Conservation (phyloP, 2,113 vertebrate genomes). For the Nycticorax nycticorax region DNA sequence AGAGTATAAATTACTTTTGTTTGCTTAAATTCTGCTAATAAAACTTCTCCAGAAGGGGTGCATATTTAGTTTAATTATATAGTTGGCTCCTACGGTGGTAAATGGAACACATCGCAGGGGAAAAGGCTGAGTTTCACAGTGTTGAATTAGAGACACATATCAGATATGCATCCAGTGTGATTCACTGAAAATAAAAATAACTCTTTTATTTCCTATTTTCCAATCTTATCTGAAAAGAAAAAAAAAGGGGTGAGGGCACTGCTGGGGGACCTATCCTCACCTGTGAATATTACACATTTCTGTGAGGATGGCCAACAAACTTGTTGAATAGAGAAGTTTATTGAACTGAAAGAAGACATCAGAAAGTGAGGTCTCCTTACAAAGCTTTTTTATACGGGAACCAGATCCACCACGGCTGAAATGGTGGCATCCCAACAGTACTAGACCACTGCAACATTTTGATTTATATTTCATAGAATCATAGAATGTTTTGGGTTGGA, state of each 20-base stretch:
- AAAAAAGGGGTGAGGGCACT: not conserved
- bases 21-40: constrained; percentile 28
- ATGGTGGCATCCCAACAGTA: not conserved
- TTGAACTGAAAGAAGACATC: not conserved
- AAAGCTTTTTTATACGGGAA: not conserved
- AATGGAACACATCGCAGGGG: not conserved
- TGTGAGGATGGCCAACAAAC: not conserved
- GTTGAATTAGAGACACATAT: not conserved
- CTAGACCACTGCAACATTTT: not conserved
- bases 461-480: not conserved
- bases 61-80: not conserved
- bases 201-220: not conserved
- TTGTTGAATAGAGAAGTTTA: not conserved
- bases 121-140: not conserved
- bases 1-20: constrained; percentile 43
- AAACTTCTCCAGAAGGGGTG: not conserved
- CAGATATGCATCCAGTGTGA: not conserved
- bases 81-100: not conserved
- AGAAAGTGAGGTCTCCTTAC: not conserved
- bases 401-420: not conserved
- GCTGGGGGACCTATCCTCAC: not conserved
- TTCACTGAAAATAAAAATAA: not conserved
- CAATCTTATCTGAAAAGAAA: not conserved
- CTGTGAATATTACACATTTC: not conserved
- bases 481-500: too few relatives aligned